Evolutionary conservation across 1,140 invertebrate species (phyloP).

Genomic region (Drosophila sucinea): DNA sequence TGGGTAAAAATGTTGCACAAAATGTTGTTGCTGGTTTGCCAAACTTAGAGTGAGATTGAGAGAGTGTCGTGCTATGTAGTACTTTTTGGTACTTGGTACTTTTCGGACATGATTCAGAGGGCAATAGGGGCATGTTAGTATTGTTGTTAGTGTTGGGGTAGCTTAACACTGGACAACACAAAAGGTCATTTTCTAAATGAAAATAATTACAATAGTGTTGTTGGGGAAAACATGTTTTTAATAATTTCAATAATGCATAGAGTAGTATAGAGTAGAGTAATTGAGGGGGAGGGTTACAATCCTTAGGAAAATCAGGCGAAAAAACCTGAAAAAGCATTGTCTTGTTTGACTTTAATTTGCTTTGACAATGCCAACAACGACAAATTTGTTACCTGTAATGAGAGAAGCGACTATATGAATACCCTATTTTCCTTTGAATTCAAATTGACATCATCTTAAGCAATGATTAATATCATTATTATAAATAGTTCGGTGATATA

Average conservation of each 20-base stretch:
- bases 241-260: constrained; percentile 48
- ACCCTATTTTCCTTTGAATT: neutral
- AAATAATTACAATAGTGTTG: constrained; percentile 76
- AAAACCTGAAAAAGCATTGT: constrained; percentile 15
- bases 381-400: neutral
- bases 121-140: constrained; percentile 29
- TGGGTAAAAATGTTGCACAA: constrained; percentile 67
- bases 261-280: neutral
- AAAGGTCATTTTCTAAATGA: constrained; percentile 49
- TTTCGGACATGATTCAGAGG: constrained; percentile 31
- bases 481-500: no score
- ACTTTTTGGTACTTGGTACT: neutral
- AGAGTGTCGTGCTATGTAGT: constrained; percentile 41
- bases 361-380: constrained; percentile 29
- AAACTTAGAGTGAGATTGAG: constrained; percentile 29
- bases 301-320: neutral
- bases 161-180: constrained; percentile 31
- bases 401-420: neutral
- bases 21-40: constrained; percentile 45
- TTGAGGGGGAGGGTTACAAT: neutral
- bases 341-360: constrained; percentile 52
- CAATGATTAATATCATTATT: no score
- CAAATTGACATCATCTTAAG: no score
- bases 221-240: constrained; percentile 15
- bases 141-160: constrained; percentile 37